Conservation (phyloP, 2,113 vertebrate genomes). For the Erpornis zantholeuca region DNA sequence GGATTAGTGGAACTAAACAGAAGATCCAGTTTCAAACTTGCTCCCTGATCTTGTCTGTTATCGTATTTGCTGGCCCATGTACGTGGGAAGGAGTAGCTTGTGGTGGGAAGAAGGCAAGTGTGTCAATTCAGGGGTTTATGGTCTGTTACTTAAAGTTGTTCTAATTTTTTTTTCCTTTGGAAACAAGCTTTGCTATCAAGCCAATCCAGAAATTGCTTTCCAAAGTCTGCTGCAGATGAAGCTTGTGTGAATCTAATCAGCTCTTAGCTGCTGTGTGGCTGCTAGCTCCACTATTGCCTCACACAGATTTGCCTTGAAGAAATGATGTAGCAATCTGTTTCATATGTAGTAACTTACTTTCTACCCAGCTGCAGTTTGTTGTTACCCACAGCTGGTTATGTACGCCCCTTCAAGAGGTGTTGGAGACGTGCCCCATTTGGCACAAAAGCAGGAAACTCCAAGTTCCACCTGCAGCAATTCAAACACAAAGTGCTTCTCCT, state of each 20-base stretch:
- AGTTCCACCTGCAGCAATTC: not conserved
- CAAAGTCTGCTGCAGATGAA: not conserved
- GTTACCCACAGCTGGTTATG: not conserved
- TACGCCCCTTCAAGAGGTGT: not conserved
- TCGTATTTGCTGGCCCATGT: not conserved
- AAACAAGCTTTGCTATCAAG: not conserved
- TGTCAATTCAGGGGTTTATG: not conserved
- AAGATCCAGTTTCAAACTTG: not conserved
- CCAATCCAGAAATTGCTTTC: not conserved
- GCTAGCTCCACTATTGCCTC: not conserved
- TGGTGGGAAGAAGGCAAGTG: not conserved
- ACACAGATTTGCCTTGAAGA: not conserved
- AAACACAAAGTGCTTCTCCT: not conserved
- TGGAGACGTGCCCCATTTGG: not conserved
- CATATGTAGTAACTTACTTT: not conserved
- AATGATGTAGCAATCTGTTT: not conserved
- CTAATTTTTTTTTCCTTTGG: fast-evolving
- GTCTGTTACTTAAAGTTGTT: not conserved
- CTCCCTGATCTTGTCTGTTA: not conserved
- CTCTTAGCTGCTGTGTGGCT: not conserved
- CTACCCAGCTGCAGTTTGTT: not conserved
- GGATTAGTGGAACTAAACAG: not conserved
- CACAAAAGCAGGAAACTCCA: not conserved
- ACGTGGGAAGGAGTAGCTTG: not conserved
- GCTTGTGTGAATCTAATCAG: not conserved